Evolutionary conservation across 2,113 vertebrate species (phyloP).

Genomic region (Oceanodroma tethys): DNA sequence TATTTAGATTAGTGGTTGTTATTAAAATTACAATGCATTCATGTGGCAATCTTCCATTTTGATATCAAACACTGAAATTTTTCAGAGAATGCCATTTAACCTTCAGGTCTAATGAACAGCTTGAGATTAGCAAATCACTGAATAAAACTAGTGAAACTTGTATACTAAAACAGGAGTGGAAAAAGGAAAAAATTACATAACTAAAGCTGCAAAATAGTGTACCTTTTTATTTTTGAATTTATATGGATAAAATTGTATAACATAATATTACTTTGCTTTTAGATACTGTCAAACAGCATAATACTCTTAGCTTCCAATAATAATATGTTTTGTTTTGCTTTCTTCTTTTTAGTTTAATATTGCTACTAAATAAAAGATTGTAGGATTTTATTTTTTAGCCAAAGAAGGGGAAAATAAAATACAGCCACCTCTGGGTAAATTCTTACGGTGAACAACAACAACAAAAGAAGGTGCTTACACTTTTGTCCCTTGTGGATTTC

Average conservation of each 20-base stretch:
- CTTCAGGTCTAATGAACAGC: neutral
- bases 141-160: neutral
- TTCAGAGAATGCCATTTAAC: neutral
- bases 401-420: neutral
- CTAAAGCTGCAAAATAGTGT: neutral
- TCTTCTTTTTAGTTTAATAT: neutral
- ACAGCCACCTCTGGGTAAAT: neutral
- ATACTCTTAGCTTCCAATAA: neutral
- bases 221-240: neutral
- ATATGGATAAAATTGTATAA: neutral
- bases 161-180: neutral
- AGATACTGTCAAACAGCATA: neutral
- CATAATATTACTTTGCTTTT: neutral
- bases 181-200: neutral
- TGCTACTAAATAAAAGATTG: neutral
- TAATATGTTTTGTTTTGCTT: neutral
- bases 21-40: neutral
- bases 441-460: neutral
- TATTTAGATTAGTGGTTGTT: neutral
- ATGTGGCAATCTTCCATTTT: neutral
- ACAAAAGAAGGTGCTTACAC: neutral
- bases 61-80: neutral
- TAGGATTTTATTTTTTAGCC: neutral
- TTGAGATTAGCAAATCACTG: neutral
- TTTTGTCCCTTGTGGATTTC: constrained; percentile 44